Evolutionary conservation across 2,888 invertebrate genomes (phyloP).

Genomic region (Tachystola acroxantha): DNA sequence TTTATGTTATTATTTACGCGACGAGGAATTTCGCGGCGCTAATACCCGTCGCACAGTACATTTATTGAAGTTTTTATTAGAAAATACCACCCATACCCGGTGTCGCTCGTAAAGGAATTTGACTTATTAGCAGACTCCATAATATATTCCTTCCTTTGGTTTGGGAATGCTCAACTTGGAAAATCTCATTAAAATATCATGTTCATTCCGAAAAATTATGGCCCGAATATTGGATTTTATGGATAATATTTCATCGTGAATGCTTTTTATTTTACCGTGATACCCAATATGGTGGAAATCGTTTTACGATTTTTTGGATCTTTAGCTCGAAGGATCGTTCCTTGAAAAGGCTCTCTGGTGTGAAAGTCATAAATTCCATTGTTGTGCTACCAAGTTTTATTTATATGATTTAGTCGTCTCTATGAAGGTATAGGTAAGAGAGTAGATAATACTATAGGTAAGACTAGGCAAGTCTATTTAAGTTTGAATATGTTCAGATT

Average conservation of each 20-base stretch:
- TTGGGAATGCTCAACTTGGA: constrained; percentile 19
- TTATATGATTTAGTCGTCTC: too few relatives aligned
- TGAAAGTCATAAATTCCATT: neutral
- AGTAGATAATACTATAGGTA: too few relatives aligned
- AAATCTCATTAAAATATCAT: constrained; percentile 39
- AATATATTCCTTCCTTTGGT: constrained; percentile 20
- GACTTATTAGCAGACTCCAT: constrained; percentile 28
- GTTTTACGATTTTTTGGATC: constrained; percentile 2
- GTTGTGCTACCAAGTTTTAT: too few relatives aligned
- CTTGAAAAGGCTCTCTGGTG: neutral
- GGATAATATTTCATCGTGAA: constrained; percentile 5
- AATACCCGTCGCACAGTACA: constrained; percentile 59
- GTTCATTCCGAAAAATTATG: constrained; percentile 19
- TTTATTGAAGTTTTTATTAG: constrained; percentile 64
- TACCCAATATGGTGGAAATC: constrained; percentile 3
- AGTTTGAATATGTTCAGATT: too few relatives aligned
- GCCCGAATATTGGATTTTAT: constrained; percentile 14
- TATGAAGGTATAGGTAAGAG: too few relatives aligned
- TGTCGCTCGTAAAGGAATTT: constrained; percentile 34
- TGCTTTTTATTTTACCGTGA: constrained; percentile 4
- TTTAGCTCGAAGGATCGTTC: neutral
- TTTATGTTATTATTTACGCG: constrained; percentile 66
- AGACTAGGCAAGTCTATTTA: too few relatives aligned
- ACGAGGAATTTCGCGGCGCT: constrained; percentile 51
- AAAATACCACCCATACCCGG: constrained; percentile 51